Evolutionary conservation across 1,140 invertebrate species (phyloP), one percentile per base, ranked within the genome.

Genomic region (Ridgeia piscesae): DNA sequence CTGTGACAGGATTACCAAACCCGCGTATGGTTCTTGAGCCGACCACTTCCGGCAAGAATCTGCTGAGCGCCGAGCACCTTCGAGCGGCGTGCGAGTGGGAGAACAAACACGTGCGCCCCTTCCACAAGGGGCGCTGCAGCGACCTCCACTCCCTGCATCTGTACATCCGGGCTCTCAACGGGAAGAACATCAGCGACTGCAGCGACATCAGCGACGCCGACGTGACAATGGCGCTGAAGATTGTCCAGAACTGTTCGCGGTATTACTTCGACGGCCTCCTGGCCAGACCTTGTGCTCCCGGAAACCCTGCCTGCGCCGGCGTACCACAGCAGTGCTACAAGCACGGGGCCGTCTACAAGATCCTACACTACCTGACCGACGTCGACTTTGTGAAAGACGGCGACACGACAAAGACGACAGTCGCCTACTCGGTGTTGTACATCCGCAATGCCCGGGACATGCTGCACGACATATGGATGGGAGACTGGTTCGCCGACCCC

Each of bases 301-400:
- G 58, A 21, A 91, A 90, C 31, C 96, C 95, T 91, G 34, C 93
- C n/a, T 97, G 97, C 93, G 97, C 96, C 95, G 96, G 96, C 92
- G 97, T 98, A 34, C 98, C 98, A 31, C 94, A 96, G 33, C 96
- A 97, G 93, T 99, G 98, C 95, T 97, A 97, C 35, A 96, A 97
- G 91, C 96, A 98, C 95, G 98, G 98, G 96, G 97, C 98, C 33
- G 97, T 98, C 1, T 98, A 97, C 95, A 98, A 98, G 95, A 97
- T 99, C 90, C 95, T 99, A 14, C 98, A 98, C 96, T 99, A 97
- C 96, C 96, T 99, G 91, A 96, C 98, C 35, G 98, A 98, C 95
- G 96, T 96, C 35, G 96, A 97, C 94, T 98, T 98, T 21, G 11
- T 77, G 58, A 77, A 77, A 77, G 58, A 77, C 27, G 58, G 58